Evolutionary conservation across 2,113 vertebrate genomes (phyloP).

Genomic region (Lophius piscatorius): DNA sequence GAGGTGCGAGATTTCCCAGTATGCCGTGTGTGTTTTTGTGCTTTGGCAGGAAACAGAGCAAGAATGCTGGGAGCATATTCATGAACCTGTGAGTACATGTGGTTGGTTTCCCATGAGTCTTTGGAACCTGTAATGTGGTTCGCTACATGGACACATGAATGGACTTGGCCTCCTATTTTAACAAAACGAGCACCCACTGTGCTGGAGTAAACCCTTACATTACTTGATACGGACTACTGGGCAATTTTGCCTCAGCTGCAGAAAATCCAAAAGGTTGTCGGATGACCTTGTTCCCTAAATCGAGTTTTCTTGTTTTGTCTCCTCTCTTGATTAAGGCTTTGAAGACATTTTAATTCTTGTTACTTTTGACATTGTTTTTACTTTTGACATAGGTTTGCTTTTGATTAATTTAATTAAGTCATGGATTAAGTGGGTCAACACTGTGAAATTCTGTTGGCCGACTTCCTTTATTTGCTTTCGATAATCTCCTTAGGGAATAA

Average conservation of each 20-base stretch:
- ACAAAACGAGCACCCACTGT: constrained; percentile 6
- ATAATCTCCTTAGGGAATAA: too few species aligned
- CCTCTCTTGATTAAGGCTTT: too few species aligned
- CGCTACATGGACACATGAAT: constrained; percentile 1
- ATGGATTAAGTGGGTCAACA: too few species aligned
- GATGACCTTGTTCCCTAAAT: constrained; percentile 8
- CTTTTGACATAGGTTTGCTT: too few species aligned
- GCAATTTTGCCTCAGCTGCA: constrained; percentile 21
- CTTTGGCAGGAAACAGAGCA: background rate
- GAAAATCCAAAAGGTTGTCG: background rate
- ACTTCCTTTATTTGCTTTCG: too few species aligned
- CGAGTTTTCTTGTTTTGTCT: too few species aligned
- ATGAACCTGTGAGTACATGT: background rate
- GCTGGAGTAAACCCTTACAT: constrained; percentile 31
- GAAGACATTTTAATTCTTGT: too few species aligned
- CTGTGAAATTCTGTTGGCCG: too few species aligned
- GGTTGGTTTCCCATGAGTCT: constrained; percentile 3
- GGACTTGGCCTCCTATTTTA: background rate
- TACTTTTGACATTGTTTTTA: too few species aligned
- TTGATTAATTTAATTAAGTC: too few species aligned
- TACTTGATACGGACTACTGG: constrained; percentile 15
- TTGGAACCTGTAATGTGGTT: constrained; percentile 1
- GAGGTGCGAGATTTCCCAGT: background rate
- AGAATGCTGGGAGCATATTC: background rate
- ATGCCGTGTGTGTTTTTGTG: background rate